phyloP scores from a whole-genome alignment of 2,888 invertebrate genomes.

The Megalurothrips usitatus region DNA sequence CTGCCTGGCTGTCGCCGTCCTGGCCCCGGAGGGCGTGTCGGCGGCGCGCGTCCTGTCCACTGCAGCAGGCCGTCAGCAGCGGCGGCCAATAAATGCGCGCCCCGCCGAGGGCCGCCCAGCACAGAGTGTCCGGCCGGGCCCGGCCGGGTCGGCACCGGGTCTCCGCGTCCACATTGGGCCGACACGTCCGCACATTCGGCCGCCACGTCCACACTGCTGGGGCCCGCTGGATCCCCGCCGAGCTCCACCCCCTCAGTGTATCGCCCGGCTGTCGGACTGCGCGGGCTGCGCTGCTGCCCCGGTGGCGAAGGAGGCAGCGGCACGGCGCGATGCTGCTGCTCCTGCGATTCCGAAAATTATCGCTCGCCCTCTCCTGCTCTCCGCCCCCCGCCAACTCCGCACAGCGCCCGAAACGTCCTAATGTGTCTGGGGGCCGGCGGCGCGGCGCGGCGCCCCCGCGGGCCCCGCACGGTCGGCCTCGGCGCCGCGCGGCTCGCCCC shows the following conservation, averaged over 20 bases:
- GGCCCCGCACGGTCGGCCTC: no score
- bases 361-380: neutral
- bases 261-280: neutral
- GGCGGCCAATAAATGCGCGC: neutral
- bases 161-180: neutral
- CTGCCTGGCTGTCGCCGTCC: no score
- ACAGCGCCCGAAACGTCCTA: neutral
- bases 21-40: no score
- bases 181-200: neutral
- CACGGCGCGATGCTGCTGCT: no score
- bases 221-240: neutral
- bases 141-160: no score
- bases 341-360: neutral
- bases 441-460: neutral
- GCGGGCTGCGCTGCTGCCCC: neutral
- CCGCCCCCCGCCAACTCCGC: neutral
- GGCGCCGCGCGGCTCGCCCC: no score
- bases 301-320: neutral
- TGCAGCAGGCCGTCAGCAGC: no score
- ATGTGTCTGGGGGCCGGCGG: neutral
- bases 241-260: neutral
- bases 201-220: neutral
- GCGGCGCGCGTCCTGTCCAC: no score
- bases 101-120: neutral
- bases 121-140: neutral